Evolutionary conservation across 1,140 invertebrate genomes (phyloP).

Genomic region (Wiebesia pumilae): DNA sequence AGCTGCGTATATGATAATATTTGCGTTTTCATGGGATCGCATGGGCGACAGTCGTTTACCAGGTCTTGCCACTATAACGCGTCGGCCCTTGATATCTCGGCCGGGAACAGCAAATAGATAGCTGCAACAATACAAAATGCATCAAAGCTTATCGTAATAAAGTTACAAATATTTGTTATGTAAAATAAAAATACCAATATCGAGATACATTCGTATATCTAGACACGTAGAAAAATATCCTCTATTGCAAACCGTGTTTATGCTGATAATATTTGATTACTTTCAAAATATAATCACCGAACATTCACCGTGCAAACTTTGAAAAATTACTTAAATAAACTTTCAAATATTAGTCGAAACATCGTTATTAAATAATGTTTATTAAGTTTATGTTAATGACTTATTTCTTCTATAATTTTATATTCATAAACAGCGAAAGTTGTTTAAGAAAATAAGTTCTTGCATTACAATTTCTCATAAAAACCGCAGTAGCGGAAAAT

Average conservation of each 20-base stretch:
- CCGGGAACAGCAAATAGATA: slow-evolving; percentile 88
- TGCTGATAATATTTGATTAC: neutral
- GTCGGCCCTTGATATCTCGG: slow-evolving; percentile 83
- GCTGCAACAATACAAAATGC: slow-evolving; percentile 61
- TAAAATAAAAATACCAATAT: slow-evolving; percentile 11
- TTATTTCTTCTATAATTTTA: neutral
- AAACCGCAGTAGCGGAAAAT: neutral
- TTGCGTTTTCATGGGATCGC: slow-evolving; percentile 26
- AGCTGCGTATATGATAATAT: neutral
- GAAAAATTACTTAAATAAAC: too few relatives aligned
- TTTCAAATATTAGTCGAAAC: neutral
- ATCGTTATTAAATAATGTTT: neutral
- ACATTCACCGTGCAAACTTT: neutral
- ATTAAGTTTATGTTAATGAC: too few relatives aligned
- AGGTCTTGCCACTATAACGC: slow-evolving; percentile 85
- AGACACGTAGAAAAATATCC: neutral
- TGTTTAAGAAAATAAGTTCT: neutral
- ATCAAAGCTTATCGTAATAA: neutral
- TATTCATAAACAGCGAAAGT: neutral
- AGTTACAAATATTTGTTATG: neutral
- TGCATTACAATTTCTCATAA: neutral
- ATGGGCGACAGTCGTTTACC: slow-evolving; percentile 73
- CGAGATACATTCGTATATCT: neutral
- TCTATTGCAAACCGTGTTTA: neutral
- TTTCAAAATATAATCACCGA: neutral